A percentile compares a stretch with the other conserved stretches of the same genome.
These are phyloP conservation scores for Euglossa dilemma DNA, from an alignment of 1,140 invertebrate genomes.

Conservation along the genomic window DNA sequence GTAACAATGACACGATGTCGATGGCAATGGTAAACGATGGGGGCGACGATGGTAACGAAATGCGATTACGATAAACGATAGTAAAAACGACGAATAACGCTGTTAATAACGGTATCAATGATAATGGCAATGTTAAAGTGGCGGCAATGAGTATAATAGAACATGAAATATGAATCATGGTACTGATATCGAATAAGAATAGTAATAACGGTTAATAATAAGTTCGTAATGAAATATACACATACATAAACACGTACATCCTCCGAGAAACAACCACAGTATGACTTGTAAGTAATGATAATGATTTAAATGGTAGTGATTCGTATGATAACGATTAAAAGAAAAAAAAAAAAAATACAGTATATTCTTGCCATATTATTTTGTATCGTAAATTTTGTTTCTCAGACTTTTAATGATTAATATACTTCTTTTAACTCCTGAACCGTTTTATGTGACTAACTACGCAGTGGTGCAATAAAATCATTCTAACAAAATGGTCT, in stretches of 20 bases:
- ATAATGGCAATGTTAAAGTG: slow-evolving; percentile 35
- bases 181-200: slow-evolving; percentile 62
- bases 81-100: slow-evolving; percentile 12
- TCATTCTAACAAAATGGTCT: neutral
- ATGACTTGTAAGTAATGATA: slow-evolving; percentile 80
- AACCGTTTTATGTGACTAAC: slow-evolving; percentile 14
- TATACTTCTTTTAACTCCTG: slow-evolving; percentile 8
- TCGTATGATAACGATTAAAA: slow-evolving; percentile 81
- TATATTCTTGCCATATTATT: slow-evolving; percentile 63
- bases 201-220: slow-evolving; percentile 70
- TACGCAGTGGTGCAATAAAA: slow-evolving; percentile 10
- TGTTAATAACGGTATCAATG: slow-evolving; percentile 9
- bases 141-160: slow-evolving; percentile 38
- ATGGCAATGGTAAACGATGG: neutral
- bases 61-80: neutral
- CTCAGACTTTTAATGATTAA: slow-evolving; percentile 3
- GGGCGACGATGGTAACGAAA: neutral
- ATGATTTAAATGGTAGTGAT: slow-evolving; percentile 66
- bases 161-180: slow-evolving; percentile 45
- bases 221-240: slow-evolving; percentile 72
- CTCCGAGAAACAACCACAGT: slow-evolving; percentile 64
- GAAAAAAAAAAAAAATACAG: slow-evolving; percentile 72
- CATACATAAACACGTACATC: slow-evolving; percentile 68
- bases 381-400: slow-evolving; percentile 43
- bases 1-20: slow-evolving; percentile 35